phyloP scores from a whole-genome alignment of 2,113 vertebrate species.

The Toxotes jaculatrix region DNA sequence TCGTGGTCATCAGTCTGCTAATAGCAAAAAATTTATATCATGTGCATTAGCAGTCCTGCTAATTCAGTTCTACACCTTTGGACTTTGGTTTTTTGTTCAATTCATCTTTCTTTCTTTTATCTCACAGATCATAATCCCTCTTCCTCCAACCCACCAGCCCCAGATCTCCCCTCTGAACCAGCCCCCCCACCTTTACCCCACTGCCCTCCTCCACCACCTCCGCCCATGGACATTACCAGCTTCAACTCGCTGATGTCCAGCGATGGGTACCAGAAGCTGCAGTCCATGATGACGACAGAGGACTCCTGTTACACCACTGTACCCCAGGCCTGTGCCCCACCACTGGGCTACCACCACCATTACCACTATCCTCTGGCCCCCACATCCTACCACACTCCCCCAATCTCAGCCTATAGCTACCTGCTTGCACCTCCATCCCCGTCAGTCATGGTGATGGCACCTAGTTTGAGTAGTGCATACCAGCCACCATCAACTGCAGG shows the following conservation, averaged over 20 bases:
- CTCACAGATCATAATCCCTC: conserved; percentile 88
- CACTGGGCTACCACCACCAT: conserved; percentile 84
- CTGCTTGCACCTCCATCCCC: too few species aligned
- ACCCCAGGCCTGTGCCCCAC: conserved; percentile 68
- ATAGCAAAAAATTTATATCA: not conserved
- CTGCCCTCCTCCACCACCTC: too few species aligned
- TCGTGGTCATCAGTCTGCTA: not conserved
- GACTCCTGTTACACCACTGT: too few species aligned
- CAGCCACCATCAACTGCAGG: conserved; percentile 77
- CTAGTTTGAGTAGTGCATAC: conserved; percentile 76
- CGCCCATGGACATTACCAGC: too few species aligned
- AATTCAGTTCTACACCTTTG: too few species aligned
- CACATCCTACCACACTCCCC: not conserved
- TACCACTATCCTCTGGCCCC: conserved; percentile 82
- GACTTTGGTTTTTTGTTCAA: too few species aligned
- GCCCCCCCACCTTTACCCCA: too few species aligned
- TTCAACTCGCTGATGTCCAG: too few species aligned
- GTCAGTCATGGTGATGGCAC: conserved; percentile 28
- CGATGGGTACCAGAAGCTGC: too few species aligned
- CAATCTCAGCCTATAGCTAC: too few species aligned
- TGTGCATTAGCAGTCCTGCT: too few species aligned
- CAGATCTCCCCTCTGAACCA: conserved; percentile 86
- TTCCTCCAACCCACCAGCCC: conserved; percentile 74
- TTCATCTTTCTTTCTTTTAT: not conserved
- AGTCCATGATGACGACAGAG: too few species aligned